phyloP scores from a whole-genome alignment of 2,113 vertebrate genomes.

The Mola mola region DNA sequence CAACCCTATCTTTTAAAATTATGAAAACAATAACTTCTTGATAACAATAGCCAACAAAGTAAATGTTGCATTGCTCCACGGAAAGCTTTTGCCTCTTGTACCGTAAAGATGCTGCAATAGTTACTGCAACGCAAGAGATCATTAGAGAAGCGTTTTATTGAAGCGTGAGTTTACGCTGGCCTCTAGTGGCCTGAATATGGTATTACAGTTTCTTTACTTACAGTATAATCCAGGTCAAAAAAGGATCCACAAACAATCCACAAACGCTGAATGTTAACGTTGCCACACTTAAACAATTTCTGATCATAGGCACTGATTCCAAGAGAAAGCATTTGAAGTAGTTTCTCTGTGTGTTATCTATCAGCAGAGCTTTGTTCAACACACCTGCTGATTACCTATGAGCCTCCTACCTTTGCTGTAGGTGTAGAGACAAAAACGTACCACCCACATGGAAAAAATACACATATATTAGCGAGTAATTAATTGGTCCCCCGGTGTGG shows the following conservation, averaged over 20 bases:
- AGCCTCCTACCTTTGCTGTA: slow-evolving; percentile 3
- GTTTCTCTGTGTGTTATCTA: slow-evolving; percentile 7
- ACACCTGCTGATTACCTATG: slow-evolving; percentile 3
- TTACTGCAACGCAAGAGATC: neutral
- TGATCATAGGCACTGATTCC: neutral
- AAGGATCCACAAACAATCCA: neutral
- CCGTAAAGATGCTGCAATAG: neutral
- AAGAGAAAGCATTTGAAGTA: neutral
- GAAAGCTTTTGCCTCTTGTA: neutral
- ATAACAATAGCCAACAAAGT: too few relatives aligned
- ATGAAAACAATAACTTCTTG: too few relatives aligned
- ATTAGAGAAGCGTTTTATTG: neutral
- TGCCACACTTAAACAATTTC: too few relatives aligned
- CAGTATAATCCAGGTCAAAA: neutral
- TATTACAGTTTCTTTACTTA: slow-evolving; percentile 8
- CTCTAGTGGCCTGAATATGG: slow-evolving; percentile 45
- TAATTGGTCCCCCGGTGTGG: neutral
- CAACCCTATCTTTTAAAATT: neutral
- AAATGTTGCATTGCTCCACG: neutral
- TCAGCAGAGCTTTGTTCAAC: neutral
- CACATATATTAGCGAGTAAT: too few relatives aligned
- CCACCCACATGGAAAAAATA: neutral
- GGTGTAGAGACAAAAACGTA: neutral
- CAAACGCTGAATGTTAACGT: too few relatives aligned
- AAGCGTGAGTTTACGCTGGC: slow-evolving; percentile 29